Percentiles rank a stretch among this genome's conserved stretches.
phyloP scores from a whole-genome alignment of 2,888 invertebrate genomes.

The Euspilapteryx auroguttella region DNA sequence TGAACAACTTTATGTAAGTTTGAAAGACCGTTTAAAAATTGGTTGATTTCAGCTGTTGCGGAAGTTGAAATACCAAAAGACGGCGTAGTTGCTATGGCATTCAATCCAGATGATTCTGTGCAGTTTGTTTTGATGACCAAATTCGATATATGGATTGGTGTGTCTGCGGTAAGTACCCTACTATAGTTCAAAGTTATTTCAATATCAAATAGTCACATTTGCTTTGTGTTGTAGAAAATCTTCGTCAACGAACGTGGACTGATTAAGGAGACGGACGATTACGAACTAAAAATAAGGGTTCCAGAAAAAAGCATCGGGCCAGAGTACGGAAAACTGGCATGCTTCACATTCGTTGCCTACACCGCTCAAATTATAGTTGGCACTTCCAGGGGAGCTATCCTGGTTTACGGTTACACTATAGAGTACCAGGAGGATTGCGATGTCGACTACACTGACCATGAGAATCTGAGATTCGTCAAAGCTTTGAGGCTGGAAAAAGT shows the following conservation, averaged over 20 bases:
- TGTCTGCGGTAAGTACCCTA: constrained; percentile 19
- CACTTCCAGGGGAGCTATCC: constrained; percentile 44
- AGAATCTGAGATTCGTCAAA: constrained; percentile 44
- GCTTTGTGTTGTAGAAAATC: constrained; percentile 35
- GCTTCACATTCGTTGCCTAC: constrained; percentile 48
- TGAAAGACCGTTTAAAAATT: too few relatives aligned
- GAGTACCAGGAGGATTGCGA: constrained; percentile 24
- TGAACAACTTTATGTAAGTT: too few relatives aligned
- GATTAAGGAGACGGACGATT: constrained; percentile 26
- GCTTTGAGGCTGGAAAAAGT: constrained; percentile 37
- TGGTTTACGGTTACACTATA: constrained; percentile 52
- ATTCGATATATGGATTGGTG: constrained; percentile 31
- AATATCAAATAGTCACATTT: too few relatives aligned
- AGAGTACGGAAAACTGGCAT: constrained; percentile 42
- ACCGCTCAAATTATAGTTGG: constrained; percentile 52
- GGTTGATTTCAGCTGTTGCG: too few relatives aligned
- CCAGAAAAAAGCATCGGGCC: constrained; percentile 16
- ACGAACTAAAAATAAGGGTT: constrained; percentile 24
- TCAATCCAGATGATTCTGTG: constrained; percentile 27
- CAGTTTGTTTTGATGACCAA: constrained; percentile 36
- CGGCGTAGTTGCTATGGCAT: constrained; percentile 23
- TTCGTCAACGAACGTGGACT: constrained; percentile 29
- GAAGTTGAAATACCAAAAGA: constrained; percentile 17
- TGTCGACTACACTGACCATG: constrained; percentile 17
- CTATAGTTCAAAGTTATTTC: too few relatives aligned